Evolutionary conservation across 2,113 vertebrate species (phyloP), one percentile per base, ranked within the genome.

Genomic region (Triplophysa dalaica): DNA sequence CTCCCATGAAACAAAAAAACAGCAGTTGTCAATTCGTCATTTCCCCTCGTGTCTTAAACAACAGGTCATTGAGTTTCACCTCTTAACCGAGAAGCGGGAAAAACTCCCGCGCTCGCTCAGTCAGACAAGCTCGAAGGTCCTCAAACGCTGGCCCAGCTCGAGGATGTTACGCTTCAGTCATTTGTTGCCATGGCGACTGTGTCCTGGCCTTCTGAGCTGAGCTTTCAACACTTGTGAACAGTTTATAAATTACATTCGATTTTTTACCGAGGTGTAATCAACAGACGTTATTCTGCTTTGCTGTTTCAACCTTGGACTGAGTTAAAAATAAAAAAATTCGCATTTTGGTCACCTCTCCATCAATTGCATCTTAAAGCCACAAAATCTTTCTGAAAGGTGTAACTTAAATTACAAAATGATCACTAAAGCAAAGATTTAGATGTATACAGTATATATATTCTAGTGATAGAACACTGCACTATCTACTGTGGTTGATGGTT

Each of bases 131-230:
- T 26, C 50, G 77, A 43, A 48, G 52, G 54, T 54, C 33, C 48
- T 70, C 83, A 81, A 79, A 81, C 77, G 83, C 86, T 84, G 70
- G 85, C 66, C 17, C 45, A n/a, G 84, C 82, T 66, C 38, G 81
- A 81, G 83, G 77, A 88, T 85, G 33, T 83, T 56, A 89, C 78
- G 61, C 87, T 87, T 89, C 85, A 87, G 86, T 89, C 89, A 90
- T 89, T 84, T 86, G 91, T 92, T 89, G 81, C 89, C 86, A 88
- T 89, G 90, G 91, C 78, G 91, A 93, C 92, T 87, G 74, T 78
- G 78, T 70, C 19, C 82, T 64, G 84, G 82, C 85, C 65, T 80
- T 81, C 81, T 84, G 83, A 76, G 88, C 66, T 86, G 85, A 84
- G 83, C 82, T 74, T 86, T 88, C 86, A 88, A 87, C 84, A 85